Evolutionary conservation across 2,797 vertebrate species (phyloP).

Genomic region (Eurystomus glaucurus): DNA sequence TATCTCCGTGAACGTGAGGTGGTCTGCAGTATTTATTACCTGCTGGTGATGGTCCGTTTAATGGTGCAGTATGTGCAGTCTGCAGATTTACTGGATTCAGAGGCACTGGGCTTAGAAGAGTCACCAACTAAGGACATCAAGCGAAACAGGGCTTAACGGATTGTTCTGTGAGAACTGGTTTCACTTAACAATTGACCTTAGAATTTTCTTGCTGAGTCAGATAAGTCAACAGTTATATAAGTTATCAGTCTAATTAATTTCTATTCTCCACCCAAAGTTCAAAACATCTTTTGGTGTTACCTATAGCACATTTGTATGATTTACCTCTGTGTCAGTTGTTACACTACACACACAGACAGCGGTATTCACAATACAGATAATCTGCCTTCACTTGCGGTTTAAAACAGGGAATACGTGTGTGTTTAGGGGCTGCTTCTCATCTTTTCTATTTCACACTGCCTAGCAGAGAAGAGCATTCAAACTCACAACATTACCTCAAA

Average conservation of each 20-base stretch:
- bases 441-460: neutral
- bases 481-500: neutral
- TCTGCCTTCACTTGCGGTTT: neutral
- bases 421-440: neutral
- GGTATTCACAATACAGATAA: neutral
- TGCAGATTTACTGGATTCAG: conserved; percentile 74
- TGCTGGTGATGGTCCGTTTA: conserved; percentile 28
- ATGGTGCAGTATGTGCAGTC: neutral
- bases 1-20: neutral
- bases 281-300: neutral
- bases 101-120: conserved; percentile 68
- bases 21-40: conserved; percentile 47
- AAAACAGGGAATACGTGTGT: neutral
- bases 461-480: neutral
- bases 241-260: neutral
- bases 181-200: neutral
- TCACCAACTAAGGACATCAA: conserved; percentile 60
- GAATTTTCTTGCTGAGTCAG: too few species aligned
- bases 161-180: neutral
- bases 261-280: neutral
- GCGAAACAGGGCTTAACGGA: neutral
- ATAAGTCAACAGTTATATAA: neutral
- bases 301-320: neutral
- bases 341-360: neutral
- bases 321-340: neutral